phyloP scores from a whole-genome alignment of 2,888 invertebrate genomes.

The Perithous albicinctus region DNA sequence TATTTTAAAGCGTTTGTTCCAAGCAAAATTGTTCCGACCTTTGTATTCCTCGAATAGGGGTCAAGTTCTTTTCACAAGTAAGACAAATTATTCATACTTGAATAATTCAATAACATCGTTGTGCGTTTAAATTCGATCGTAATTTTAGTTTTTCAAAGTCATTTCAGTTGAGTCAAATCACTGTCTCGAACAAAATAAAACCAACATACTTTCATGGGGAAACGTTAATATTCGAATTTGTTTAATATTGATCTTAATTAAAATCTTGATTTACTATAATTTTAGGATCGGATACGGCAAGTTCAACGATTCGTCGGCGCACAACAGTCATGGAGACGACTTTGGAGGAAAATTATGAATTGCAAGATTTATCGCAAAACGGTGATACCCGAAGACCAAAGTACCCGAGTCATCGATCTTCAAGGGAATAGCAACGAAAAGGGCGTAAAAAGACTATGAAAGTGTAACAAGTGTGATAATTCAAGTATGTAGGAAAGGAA shows the following conservation, averaged over 20 bases:
- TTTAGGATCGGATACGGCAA: conserved; percentile 85
- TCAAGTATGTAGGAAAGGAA: background rate
- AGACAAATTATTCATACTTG: background rate
- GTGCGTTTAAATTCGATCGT: background rate
- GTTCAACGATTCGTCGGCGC: conserved; percentile 81
- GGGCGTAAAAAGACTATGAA: background rate
- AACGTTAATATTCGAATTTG: too few species aligned
- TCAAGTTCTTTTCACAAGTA: background rate
- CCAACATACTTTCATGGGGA: too few species aligned
- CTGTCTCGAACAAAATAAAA: too few species aligned
- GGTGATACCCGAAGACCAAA: conserved; percentile 41
- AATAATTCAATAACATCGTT: background rate
- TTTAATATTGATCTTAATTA: background rate
- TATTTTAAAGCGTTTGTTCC: too few species aligned
- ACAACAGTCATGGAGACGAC: conserved; percentile 83
- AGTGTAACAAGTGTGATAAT: background rate
- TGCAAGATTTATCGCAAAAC: conserved; percentile 73
- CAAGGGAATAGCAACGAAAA: conserved; percentile 14
- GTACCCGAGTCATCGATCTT: conserved; percentile 46
- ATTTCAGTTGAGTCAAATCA: too few species aligned
- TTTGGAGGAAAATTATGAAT: conserved; percentile 85
- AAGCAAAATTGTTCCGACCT: too few species aligned
- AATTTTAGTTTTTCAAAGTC: background rate
- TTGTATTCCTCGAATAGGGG: background rate
- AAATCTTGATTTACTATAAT: conserved; percentile 4